Conservation (phyloP, 64 coral and sea anemone species). For the Actinia tenebrosa region DNA sequence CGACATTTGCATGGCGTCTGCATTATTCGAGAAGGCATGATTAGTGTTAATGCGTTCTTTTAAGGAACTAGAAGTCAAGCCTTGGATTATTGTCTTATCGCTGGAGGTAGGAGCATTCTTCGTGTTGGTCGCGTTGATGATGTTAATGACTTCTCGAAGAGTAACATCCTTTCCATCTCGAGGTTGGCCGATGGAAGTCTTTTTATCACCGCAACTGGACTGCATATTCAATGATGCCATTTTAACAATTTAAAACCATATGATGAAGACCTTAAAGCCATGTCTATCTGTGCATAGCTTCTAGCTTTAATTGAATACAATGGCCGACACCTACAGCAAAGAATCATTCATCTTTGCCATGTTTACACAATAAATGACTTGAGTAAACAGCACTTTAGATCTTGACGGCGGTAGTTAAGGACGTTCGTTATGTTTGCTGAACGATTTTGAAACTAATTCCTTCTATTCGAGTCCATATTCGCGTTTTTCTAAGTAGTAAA, state of each 20-base stretch:
- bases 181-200: background rate
- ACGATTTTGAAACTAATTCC: background rate
- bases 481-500: background rate
- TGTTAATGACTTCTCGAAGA: background rate
- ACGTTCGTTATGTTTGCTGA: background rate
- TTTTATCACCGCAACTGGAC: too few species aligned
- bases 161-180: background rate
- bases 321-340: background rate
- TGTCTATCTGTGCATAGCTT: background rate
- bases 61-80: background rate
- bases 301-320: background rate
- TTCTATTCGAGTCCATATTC: background rate
- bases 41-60: background rate
- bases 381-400: background rate
- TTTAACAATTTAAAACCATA: background rate
- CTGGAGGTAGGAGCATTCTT: background rate
- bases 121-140: background rate
- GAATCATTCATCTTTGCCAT: background rate
- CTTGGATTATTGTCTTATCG: background rate
- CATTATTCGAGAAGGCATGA: background rate
- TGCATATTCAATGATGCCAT: background rate
- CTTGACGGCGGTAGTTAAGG: conserved; percentile 3
- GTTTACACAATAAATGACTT: background rate
- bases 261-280: background rate
- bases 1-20: background rate